phyloP scores from a whole-genome alignment of 2,797 vertebrate species.

The Sphenodon punctatus region DNA sequence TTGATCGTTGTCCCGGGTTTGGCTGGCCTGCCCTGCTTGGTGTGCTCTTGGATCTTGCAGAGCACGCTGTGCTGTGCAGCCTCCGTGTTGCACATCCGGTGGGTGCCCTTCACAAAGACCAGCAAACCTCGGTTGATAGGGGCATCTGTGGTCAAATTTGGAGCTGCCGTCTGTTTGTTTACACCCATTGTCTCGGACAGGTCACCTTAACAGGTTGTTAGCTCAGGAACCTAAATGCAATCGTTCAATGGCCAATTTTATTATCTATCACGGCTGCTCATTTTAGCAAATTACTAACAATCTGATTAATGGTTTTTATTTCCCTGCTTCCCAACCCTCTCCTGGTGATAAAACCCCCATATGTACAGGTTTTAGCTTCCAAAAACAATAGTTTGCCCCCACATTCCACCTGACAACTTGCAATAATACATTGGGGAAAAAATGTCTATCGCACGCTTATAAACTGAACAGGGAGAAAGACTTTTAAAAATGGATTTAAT shows the following conservation, averaged over 20 bases:
- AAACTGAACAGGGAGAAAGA: too few species aligned
- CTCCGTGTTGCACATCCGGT: too few species aligned
- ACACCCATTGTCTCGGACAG: too few species aligned
- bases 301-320: background rate
- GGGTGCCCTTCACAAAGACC: too few species aligned
- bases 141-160: too few species aligned
- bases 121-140: too few species aligned
- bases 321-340: background rate
- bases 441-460: too few species aligned
- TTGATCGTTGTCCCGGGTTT: too few species aligned
- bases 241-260: background rate
- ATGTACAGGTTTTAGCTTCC: background rate
- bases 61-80: too few species aligned
- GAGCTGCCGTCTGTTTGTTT: too few species aligned
- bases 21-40: too few species aligned
- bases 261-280: accelerated
- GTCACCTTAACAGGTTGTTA: background rate
- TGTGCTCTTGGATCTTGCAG: too few species aligned
- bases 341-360: background rate
- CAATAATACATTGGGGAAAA: accelerated
- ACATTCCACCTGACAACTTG: background rate
- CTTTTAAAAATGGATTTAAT: background rate
- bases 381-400: accelerated
- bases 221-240: background rate
- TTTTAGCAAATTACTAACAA: background rate